These are phyloP conservation scores for Hydropsyche tenuis DNA, from an alignment of 1,140 invertebrate species.

Conservation along the genomic window DNA sequence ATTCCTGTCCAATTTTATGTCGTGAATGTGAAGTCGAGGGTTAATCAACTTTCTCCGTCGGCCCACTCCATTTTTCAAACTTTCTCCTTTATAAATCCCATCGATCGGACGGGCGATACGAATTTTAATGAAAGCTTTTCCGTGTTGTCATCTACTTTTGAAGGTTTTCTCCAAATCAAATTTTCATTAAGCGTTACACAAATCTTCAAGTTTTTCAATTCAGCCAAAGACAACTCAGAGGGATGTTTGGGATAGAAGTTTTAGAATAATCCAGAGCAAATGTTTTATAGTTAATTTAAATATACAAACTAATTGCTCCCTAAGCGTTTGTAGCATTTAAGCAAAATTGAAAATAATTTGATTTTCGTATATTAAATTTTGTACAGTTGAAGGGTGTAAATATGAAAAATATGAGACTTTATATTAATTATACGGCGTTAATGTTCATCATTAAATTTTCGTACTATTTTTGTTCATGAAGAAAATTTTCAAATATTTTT, in stretches of 20 bases:
- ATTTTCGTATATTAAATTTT: too few species aligned
- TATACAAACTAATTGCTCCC: too few species aligned
- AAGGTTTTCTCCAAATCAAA: conserved; percentile 9
- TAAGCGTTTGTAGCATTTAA: too few species aligned
- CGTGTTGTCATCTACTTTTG: conserved; percentile 18
- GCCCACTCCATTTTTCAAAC: not conserved
- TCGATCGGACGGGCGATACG: conserved; percentile 10
- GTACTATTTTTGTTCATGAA: too few species aligned
- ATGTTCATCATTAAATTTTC: too few species aligned
- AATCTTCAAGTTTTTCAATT: conserved; percentile 20
- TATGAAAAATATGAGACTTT: too few species aligned
- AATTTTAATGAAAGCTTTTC: conserved; percentile 26
- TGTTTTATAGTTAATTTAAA: too few species aligned
- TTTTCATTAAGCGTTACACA: conserved; percentile 20
- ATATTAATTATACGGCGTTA: too few species aligned
- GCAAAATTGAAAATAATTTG: too few species aligned
- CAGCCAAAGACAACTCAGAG: not conserved
- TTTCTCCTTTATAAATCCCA: conserved; percentile 9
- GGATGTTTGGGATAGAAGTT: not conserved
- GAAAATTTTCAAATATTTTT: too few species aligned
- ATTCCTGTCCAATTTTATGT: too few species aligned
- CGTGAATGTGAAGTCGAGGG: not conserved
- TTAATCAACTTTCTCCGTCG: not conserved
- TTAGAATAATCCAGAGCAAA: not conserved
- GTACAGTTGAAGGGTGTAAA: too few species aligned